A percentile compares a stretch with the other conserved stretches of the same genome.
Conservation (phyloP, 2,888 invertebrate species). For the Aphodius sticticus region DNA sequence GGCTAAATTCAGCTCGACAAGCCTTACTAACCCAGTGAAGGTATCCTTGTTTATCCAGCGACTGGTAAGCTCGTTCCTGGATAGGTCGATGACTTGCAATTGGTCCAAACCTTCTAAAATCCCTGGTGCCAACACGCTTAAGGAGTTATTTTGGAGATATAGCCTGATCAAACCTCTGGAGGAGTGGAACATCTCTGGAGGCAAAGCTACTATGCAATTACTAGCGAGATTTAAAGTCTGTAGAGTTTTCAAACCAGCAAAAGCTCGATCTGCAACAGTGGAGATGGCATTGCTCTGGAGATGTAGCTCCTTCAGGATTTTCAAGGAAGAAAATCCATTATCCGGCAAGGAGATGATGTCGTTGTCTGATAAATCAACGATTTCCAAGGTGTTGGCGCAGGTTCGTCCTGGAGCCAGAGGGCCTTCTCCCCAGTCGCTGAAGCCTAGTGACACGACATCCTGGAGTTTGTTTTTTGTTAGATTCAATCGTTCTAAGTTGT, state of each 20-base stretch:
- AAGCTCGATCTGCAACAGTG: slow-evolving; percentile 76
- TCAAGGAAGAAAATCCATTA: slow-evolving; percentile 74
- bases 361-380: slow-evolving; percentile 78
- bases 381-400: slow-evolving; percentile 74
- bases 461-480: slow-evolving; percentile 80
- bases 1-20: slow-evolving; percentile 78
- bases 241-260: slow-evolving; percentile 74
- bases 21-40: slow-evolving; percentile 75
- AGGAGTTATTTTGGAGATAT: slow-evolving; percentile 79
- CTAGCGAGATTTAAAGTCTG: slow-evolving; percentile 80
- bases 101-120: slow-evolving; percentile 77
- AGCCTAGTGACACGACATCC: slow-evolving; percentile 78
- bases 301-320: slow-evolving; percentile 73
- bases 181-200: slow-evolving; percentile 79
- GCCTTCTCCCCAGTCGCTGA: slow-evolving; percentile 76
- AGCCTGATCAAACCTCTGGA: slow-evolving; percentile 76
- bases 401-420: slow-evolving; percentile 67
- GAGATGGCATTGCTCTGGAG: slow-evolving; percentile 81
- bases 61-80: slow-evolving; percentile 77
- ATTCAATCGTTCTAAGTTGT: slow-evolving; percentile 74
- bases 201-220: slow-evolving; percentile 79
- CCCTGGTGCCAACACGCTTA: slow-evolving; percentile 78
- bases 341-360: slow-evolving; percentile 76
- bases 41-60: slow-evolving; percentile 81
- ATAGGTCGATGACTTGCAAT: slow-evolving; percentile 76